These are phyloP conservation scores for Aurelia aurita complex sp. Pacific DNA, from an alignment of 30 jellyfish, hydroid and myxozoan genomes.

Conservation along the genomic window DNA sequence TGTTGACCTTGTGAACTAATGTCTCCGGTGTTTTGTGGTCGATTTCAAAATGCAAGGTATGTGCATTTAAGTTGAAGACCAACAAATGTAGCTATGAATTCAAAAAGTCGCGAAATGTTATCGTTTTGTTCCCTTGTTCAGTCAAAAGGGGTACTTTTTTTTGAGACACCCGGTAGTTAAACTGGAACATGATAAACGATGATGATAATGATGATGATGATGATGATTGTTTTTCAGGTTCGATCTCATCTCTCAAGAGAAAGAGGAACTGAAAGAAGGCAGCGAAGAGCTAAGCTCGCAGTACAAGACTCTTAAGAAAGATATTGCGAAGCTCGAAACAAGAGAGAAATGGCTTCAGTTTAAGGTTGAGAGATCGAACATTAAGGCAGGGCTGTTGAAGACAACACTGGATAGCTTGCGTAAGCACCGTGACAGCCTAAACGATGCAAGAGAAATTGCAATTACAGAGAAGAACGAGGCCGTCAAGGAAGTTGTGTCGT, in stretches of 20 bases:
- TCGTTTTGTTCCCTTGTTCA: too few species aligned
- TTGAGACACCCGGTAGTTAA: too few species aligned
- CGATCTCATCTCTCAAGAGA: slow-evolving; percentile 40
- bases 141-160: too few species aligned
- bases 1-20: too few species aligned
- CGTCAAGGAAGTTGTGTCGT: slow-evolving; percentile 13
- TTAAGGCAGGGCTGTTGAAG: slow-evolving; percentile 18
- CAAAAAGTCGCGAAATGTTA: too few species aligned
- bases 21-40: too few species aligned
- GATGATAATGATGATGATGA: too few species aligned
- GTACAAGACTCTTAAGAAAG: neutral
- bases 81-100: too few species aligned
- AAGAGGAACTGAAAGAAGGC: slow-evolving; percentile 17
- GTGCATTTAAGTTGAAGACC: too few species aligned
- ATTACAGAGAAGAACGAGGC: slow-evolving; percentile 15
- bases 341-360: slow-evolving; percentile 24
- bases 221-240: slow-evolving; percentile 6
- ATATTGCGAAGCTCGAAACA: slow-evolving; percentile 14
- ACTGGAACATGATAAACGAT: too few species aligned
- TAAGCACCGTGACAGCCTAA: slow-evolving; percentile 40
- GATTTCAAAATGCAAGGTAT: too few species aligned
- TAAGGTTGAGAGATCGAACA: slow-evolving; percentile 14
- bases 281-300: slow-evolving; percentile 29
- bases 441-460: slow-evolving; percentile 40
- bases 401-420: slow-evolving; percentile 34